Evolutionary conservation across 2,888 invertebrate genomes (phyloP).

Genomic region (Leptinotarsa tumamoca): DNA sequence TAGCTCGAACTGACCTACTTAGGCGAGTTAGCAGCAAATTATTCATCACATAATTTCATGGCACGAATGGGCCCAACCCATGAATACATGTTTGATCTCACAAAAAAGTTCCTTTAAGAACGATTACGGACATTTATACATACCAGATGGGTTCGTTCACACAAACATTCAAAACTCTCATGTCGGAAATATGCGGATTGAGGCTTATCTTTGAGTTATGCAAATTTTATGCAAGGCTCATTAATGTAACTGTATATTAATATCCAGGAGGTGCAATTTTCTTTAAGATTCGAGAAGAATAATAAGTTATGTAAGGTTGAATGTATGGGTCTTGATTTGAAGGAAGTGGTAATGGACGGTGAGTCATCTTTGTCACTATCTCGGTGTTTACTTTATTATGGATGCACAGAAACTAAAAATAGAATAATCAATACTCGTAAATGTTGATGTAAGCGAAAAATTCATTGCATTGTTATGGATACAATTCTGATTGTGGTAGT

Average conservation of each 20-base stretch:
- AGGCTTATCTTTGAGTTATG: slow-evolving; percentile 3
- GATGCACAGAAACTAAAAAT: slow-evolving; percentile 1
- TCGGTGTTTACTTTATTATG: neutral
- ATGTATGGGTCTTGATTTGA: neutral
- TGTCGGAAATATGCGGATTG: neutral
- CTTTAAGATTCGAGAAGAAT: slow-evolving; percentile 1
- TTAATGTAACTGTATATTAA: slow-evolving; percentile 20
- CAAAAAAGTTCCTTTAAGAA: neutral
- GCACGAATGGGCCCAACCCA: neutral
- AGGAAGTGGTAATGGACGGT: slow-evolving; percentile 16
- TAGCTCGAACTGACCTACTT: neutral
- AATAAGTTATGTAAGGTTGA: slow-evolving; percentile 7
- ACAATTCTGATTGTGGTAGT: no score
- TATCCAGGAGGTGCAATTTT: slow-evolving; percentile 11
- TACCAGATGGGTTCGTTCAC: slow-evolving; percentile 1
- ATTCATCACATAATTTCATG: slow-evolving; percentile 1
- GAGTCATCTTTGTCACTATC: slow-evolving; percentile 1
- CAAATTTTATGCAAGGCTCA: slow-evolving; percentile 10
- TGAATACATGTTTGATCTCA: neutral
- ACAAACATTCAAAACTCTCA: neutral
- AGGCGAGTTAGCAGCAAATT: neutral
- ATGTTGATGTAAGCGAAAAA: neutral
- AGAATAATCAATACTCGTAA: slow-evolving; percentile 2
- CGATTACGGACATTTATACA: neutral
- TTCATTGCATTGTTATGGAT: neutral